Percentiles rank a stretch among this genome's conserved stretches.
Evolutionary conservation across 30 jellyfish, hydroid and myxozoan genomes (phyloP).

Genomic region (Hydractinia symbiolongicarpus): DNA sequence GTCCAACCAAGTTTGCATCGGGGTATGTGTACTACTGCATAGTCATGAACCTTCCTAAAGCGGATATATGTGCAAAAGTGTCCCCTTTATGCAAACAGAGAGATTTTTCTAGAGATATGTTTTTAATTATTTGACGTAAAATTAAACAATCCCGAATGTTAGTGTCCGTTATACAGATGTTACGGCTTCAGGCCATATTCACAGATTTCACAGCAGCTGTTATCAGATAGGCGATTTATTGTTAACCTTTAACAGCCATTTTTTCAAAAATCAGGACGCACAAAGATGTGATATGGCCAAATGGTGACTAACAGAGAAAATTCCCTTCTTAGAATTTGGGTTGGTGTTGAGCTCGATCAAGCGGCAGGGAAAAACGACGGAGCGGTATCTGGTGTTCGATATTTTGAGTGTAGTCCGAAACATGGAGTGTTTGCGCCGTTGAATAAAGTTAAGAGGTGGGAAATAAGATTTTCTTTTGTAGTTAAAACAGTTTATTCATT

Average conservation of each 20-base stretch:
- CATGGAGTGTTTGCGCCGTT: constrained; percentile 78
- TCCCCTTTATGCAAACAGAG: too few relatives aligned
- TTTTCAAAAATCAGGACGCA: too few relatives aligned
- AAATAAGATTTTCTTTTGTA: neutral
- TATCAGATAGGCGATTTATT: too few relatives aligned
- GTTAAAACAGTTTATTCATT: neutral
- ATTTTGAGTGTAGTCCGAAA: constrained; percentile 53
- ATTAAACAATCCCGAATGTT: too few relatives aligned
- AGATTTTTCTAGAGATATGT: too few relatives aligned
- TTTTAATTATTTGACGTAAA: too few relatives aligned
- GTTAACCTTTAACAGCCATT: too few relatives aligned
- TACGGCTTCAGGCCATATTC: too few relatives aligned
- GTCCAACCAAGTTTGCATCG: constrained; percentile 63
- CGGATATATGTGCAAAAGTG: too few relatives aligned
- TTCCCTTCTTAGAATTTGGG: constrained; percentile 47
- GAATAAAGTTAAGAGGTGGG: constrained; percentile 17
- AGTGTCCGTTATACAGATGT: too few relatives aligned
- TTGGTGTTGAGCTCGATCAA: constrained; percentile 64
- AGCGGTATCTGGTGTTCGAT: constrained; percentile 60
- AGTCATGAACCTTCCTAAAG: too few relatives aligned
- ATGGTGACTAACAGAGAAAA: neutral
- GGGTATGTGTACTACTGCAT: constrained; percentile 34
- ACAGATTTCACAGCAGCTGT: too few relatives aligned
- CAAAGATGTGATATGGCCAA: neutral
- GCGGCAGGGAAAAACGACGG: constrained; percentile 82